phyloP scores from a whole-genome alignment of 2,888 invertebrate species.

The Drosophila greeni region DNA sequence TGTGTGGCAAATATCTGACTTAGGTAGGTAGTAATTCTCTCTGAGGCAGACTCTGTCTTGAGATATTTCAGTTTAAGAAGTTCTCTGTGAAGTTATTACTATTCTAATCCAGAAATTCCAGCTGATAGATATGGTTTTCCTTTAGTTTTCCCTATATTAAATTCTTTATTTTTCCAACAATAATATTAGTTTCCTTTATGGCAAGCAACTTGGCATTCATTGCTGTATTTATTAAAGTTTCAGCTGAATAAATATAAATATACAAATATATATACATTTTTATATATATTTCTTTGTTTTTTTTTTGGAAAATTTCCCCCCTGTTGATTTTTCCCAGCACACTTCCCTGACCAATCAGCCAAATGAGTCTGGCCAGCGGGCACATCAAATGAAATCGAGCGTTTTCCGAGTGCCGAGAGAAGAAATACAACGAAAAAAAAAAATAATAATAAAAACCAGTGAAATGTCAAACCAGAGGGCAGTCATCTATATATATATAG shows the following conservation, averaged over 20 bases:
- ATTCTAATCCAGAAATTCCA: too few species aligned
- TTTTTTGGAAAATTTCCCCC: background rate
- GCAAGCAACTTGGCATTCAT: background rate
- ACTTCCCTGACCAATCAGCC: constrained; percentile 55
- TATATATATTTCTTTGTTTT: background rate
- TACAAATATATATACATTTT: background rate
- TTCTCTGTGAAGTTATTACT: background rate
- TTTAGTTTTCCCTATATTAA: background rate
- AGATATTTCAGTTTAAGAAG: background rate
- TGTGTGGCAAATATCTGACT: background rate
- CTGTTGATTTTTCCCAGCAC: constrained; percentile 5
- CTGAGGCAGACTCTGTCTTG: background rate
- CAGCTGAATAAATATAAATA: background rate
- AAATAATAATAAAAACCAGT: background rate
- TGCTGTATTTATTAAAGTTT: background rate
- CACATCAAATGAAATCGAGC: constrained; percentile 73
- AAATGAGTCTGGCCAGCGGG: constrained; percentile 60
- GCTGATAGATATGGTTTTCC: background rate
- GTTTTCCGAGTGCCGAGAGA: constrained; percentile 23
- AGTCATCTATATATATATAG: constrained; percentile 1
- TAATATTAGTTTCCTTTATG: background rate
- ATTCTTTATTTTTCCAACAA: background rate
- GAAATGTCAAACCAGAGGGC: constrained; percentile 38
- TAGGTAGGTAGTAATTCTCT: background rate
- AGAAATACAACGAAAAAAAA: background rate